These are phyloP conservation scores for Drosophila pallidifrons DNA, from an alignment of 1,140 invertebrate genomes.

Conservation along the genomic window DNA sequence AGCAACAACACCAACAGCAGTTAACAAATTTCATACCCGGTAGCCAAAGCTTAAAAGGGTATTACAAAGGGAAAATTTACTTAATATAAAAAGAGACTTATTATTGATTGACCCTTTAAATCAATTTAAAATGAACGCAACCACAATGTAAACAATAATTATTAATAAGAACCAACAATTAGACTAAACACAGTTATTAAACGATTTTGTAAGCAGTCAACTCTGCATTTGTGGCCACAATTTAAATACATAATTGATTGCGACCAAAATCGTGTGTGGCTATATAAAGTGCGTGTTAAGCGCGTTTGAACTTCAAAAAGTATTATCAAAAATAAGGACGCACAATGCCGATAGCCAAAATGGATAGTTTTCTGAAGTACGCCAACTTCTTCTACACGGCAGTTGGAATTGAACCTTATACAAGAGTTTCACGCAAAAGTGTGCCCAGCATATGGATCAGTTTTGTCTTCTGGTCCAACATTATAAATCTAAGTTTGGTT, in stretches of 20 bases:
- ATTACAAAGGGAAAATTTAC: too few species aligned
- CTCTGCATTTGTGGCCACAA: slow-evolving; percentile 26
- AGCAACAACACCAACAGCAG: slow-evolving; percentile 24
- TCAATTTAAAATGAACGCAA: too few species aligned
- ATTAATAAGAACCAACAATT: too few species aligned
- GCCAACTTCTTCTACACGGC: slow-evolving; percentile 64
- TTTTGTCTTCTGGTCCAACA: slow-evolving; percentile 59
- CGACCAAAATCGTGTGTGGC: not conserved
- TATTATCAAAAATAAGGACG: not conserved
- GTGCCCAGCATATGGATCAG: slow-evolving; percentile 5
- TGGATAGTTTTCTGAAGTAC: slow-evolving; percentile 67
- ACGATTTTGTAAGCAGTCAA: too few species aligned
- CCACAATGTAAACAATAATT: too few species aligned
- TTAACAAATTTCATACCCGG: slow-evolving; percentile 20
- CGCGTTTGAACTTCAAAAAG: not conserved
- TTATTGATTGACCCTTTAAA: too few species aligned
- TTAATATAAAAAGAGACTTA: too few species aligned
- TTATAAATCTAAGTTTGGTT: slow-evolving; percentile 51
- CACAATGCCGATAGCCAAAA: slow-evolving; percentile 16
- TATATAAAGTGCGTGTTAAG: slow-evolving; percentile 40
- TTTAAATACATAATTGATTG: slow-evolving; percentile 64
- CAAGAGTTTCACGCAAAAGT: not conserved
- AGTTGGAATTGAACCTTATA: slow-evolving; percentile 64
- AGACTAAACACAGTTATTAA: too few species aligned
- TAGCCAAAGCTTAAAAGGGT: too few species aligned